These are phyloP conservation scores for Trinectes maculatus DNA, from an alignment of 2,113 vertebrate species.

Conservation along the genomic window DNA sequence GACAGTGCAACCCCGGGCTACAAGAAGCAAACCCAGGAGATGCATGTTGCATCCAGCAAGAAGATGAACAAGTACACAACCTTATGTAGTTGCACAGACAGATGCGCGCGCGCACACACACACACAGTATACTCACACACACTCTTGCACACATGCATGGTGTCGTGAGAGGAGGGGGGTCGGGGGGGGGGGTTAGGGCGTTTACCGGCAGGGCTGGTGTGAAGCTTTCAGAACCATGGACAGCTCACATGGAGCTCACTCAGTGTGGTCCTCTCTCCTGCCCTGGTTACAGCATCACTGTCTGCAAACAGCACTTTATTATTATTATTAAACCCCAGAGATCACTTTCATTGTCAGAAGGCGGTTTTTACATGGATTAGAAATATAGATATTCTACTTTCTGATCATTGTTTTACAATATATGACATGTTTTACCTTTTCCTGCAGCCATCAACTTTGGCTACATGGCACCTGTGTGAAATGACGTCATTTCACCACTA, in stretches of 20 bases:
- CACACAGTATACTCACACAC: constrained; percentile 21
- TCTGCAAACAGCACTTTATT: constrained; percentile 1
- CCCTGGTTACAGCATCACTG: constrained; percentile 27
- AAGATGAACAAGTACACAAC: constrained; percentile 1
- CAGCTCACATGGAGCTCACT: constrained; percentile 72
- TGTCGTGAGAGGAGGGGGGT: constrained; percentile 65
- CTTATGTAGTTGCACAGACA: neutral
- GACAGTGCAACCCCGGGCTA: constrained; percentile 51
- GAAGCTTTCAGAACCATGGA: constrained; percentile 82
- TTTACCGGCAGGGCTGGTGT: constrained; percentile 74
- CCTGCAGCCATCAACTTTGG: neutral
- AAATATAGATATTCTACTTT: neutral
- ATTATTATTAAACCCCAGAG: too few relatives aligned
- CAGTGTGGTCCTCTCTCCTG: constrained; percentile 26
- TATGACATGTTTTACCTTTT: neutral
- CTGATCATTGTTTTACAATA: neutral
- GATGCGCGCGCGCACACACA: neutral
- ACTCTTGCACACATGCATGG: constrained; percentile 47
- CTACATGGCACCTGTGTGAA: constrained; percentile 1
- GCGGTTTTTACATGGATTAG: neutral
- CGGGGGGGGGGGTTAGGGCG: constrained; percentile 72
- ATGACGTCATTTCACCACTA: constrained; percentile 6
- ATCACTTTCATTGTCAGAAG: neutral
- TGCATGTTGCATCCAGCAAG: constrained; percentile 49
- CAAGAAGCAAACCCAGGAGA: constrained; percentile 52